Evolutionary conservation across 2,888 invertebrate genomes (phyloP), one percentile per base, ranked within the genome.

Genomic region (Sminthurides aquaticus): DNA sequence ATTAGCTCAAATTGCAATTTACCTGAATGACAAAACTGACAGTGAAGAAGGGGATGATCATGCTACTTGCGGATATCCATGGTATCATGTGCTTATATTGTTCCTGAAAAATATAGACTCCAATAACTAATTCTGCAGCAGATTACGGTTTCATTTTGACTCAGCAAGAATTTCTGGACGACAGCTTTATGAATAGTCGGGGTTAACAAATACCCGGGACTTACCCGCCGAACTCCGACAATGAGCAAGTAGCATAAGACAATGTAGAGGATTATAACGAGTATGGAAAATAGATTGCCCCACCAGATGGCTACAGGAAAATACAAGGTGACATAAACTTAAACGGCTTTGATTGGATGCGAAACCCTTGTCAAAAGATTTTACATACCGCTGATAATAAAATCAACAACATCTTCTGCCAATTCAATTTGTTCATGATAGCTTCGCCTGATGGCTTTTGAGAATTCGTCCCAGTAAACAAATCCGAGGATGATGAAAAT

Each of bases 211-310:
- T 3, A 43, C 15, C 24, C 56, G 60, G 27, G 20, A 3, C 29
- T 65, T 68, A 72, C 74, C 68, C 69, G 60, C 29, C 65, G 65
- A 3, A 72, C 74, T 20, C 74, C 74, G 56, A 71, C 29, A 22
- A 74, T 70, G 49, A 74, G 57, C 29, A 74, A 62, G 3, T 70
- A 55, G 56, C 71, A 70, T 27, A 74, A 64, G 55, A 71, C 43
- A 24, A 70, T 60, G 66, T 74, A 74, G 29, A 74, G 24, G 0
- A 70, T 55, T 57, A 69, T 68, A 49, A 71, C 67, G 20, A 74
- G 67, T 2, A 74, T n/a, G 11, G 72, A 71, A 58, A 74, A 72
- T 29, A 74, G 70, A 54, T 74, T 74, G n/a, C 74, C 74, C 74
- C 74, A 74, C 72, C 72, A 74, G n/a, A 71, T 55, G 34, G 71